Base-by-base conservation (phyloP, 2,888 invertebrate genomes). In the Trichogramma dendrolimi region DNA sequence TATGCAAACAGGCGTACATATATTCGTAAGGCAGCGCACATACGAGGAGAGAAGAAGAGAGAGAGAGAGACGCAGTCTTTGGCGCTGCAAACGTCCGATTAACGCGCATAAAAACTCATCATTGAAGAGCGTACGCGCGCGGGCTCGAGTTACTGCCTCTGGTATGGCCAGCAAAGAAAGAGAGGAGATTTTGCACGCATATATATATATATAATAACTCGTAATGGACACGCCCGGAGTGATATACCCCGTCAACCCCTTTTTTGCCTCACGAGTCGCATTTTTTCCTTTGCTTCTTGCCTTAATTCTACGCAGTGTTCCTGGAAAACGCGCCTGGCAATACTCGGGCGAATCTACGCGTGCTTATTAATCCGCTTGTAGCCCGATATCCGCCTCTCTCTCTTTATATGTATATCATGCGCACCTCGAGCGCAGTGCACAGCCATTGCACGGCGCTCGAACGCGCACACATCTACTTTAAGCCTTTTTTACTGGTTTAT, bases 201-300 rank as follows among this genome's bases (percentile, higher is more conserved):
- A 27, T 27, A 14, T 27, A 27, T 27, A 14, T 14, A 27, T 27
- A 71, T 71, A 70, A 70, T 70, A 69, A 68, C 68, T 65, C 67
- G 67, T 69, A 68, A 69, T 67, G 68, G 67, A 69, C 70, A 66
- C 65, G 67, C 67, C 67, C 65, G 63, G 68, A 67, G 64, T 67
- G 65, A 67, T 68, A 50, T 43, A 50, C 57, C 51, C 27, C 27
- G 5, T 41, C 41, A 4, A 38, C 49, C 49, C 49, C 49, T 7
- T n/a, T 39, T 49, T 47, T 56, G 4, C 27, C 27, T 64, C 67
- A 65, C 63, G 65, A 66, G 63, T 63, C 65, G 61, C 42, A 55
- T 58, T 60, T 58, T 61, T 60, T 61, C 59, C 61, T 63, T 64
- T 63, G 58, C 43, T 62, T 60, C 63, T 62, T 67, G 57, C 58